Evolutionary conservation across 2,888 invertebrate genomes (phyloP).

Genomic region (Hypomecis punctinalis): DNA sequence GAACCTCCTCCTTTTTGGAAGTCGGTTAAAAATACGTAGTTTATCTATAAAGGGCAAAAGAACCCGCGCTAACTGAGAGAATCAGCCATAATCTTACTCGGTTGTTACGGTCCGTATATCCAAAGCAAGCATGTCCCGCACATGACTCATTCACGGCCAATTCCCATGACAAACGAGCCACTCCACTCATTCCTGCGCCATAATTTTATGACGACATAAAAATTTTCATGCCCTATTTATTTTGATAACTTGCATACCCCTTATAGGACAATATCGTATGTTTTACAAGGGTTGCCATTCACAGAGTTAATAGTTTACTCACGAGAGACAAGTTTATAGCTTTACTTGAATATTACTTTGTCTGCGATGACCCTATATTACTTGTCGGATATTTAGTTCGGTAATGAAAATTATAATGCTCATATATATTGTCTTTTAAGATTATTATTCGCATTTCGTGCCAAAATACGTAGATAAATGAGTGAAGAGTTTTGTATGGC

Average conservation of each 20-base stretch:
- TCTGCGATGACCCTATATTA: slow-evolving; percentile 23
- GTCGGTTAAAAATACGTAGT: no score
- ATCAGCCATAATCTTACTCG: no score
- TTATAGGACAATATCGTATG: slow-evolving; percentile 34
- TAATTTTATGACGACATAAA: slow-evolving; percentile 32
- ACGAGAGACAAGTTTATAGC: slow-evolving; percentile 23
- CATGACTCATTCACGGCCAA: background rate
- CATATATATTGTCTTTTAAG: background rate
- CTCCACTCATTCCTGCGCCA: slow-evolving; percentile 21
- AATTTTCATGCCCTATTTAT: slow-evolving; percentile 34
- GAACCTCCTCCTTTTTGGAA: no score
- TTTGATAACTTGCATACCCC: slow-evolving; percentile 36
- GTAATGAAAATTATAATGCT: slow-evolving; percentile 25
- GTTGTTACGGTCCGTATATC: no score
- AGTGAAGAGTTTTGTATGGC: background rate
- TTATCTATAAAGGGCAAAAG: no score
- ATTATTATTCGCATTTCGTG: background rate
- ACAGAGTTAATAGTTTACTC: slow-evolving; percentile 29
- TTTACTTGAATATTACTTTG: slow-evolving; percentile 33
- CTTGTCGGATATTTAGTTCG: slow-evolving; percentile 15
- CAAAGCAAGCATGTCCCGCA: background rate
- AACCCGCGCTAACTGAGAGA: no score
- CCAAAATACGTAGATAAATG: background rate
- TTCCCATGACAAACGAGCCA: slow-evolving; percentile 24
- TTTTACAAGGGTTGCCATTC: slow-evolving; percentile 29